phyloP scores from a whole-genome alignment of 1,140 invertebrate species.

The Goniozus legneri region DNA sequence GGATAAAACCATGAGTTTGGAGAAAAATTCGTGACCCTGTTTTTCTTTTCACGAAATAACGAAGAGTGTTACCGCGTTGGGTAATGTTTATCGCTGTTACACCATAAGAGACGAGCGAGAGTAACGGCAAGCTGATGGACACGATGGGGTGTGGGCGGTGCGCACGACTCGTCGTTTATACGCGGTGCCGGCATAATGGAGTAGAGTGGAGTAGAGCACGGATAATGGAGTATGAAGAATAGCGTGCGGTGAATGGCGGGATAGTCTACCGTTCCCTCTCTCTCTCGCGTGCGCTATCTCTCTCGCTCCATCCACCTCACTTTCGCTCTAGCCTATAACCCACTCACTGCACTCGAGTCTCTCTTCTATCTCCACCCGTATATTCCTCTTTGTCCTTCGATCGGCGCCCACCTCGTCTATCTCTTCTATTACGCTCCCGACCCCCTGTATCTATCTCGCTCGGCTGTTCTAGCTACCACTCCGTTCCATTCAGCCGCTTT shows the following conservation, averaged over 20 bases:
- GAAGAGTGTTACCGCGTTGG: slow-evolving; percentile 12
- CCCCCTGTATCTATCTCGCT: no score
- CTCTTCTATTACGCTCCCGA: no score
- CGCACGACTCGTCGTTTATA: slow-evolving; percentile 43
- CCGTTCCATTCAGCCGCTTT: no score
- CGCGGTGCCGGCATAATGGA: slow-evolving; percentile 50
- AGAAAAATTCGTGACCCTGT: slow-evolving; percentile 7
- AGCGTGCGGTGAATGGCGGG: slow-evolving; percentile 28
- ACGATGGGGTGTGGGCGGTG: slow-evolving; percentile 11
- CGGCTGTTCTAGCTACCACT: no score
- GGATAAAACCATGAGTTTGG: no score
- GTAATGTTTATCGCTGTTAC: slow-evolving; percentile 29
- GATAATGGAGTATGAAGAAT: slow-evolving; percentile 54
- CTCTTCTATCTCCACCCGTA: no score
- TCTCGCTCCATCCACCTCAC: neutral
- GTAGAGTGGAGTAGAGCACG: slow-evolving; percentile 48
- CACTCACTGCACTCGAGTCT: no score
- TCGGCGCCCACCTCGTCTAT: no score
- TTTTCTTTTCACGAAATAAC: slow-evolving; percentile 17
- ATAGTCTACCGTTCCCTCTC: slow-evolving; percentile 6
- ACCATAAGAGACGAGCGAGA: slow-evolving; percentile 5
- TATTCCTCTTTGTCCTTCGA: no score
- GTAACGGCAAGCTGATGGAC: slow-evolving; percentile 27
- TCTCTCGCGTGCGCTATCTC: neutral
- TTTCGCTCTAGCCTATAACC: no score